Base-by-base conservation (phyloP, 2,797 vertebrate genomes). In the Tragopan temminckii region DNA sequence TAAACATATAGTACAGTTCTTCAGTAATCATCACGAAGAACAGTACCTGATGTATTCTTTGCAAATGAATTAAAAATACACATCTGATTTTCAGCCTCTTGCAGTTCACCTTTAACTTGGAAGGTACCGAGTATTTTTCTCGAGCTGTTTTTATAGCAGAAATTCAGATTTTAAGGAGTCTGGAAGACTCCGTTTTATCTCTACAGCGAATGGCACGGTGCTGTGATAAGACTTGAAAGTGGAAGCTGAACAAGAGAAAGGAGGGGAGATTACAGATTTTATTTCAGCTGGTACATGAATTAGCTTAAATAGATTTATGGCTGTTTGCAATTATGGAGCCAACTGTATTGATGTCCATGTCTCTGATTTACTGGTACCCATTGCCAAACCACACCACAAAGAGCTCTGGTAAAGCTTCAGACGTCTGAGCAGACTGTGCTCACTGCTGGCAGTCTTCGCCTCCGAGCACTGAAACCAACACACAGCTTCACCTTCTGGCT, bases 221-320 rank as follows among this genome's bases (percentile, higher is more conserved):
- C 42, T 79, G 48, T 45, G 93, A 96, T 89, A 95, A 95, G 61
- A 92, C 91, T 93, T 95, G 94, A 96, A 95, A 97, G 92, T 84
- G 92, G 93, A 94, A 95, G 57, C 80, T 91, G 77, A 71, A 80
- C 74, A 94, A 79, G 85, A 96, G 70, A 94, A 90, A 81, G 61
- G 74, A 83, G 52, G 21, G 1, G 11, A 92, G 91, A 94, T 91
- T 94, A 94, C 78, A 77, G 89, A 86, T 89, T 95, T 94, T 89
- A 42, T 90, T 95, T 94, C 45, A n/a, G 87, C 84, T 90, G 87
- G 91, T 95, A 64, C 63, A 29, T 2, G 89, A 87, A 89, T 95
- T 95, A 91, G 77, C 81, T 95, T 93, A 70, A 89, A 61, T 88
- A 89, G 91, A 85, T 95, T 96, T 96, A 92, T 59, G 77, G 48